Evolutionary conservation across 2,888 invertebrate genomes (phyloP), one percentile per base, ranked within the genome.

Genomic region (Strigamia crassipes): DNA sequence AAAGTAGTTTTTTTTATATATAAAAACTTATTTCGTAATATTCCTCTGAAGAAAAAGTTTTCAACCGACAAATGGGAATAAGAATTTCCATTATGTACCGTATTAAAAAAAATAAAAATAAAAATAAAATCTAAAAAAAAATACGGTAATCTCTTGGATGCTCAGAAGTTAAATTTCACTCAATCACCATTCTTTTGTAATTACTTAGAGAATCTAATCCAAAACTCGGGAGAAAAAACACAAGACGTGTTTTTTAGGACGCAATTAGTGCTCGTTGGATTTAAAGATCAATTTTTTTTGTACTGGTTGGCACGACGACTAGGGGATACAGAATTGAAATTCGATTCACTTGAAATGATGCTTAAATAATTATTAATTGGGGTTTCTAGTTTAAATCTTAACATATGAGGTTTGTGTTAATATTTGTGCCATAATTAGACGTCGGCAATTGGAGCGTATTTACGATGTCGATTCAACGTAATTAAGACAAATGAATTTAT

Each of bases 401-500:
- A 13, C 27, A 23, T 66, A 10, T 5, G n/a, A n/a, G n/a, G 3
- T 51, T 51, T 51, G 10, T 51, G 10, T 21, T 27, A 27, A 27
- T 66, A 66, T 23, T 66, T 66, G 3, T 2, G 1, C 2, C 6
- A 31, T 66, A 51, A 23, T 66, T 27, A 31, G 27, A 66, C 8
- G 27, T 66, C 27, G 66, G 31, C 23, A 66, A 66, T 27, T 66
- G 61, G 21, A n/a, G 21, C 6, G 23, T 61, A 61, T 18, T 9
- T 10, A 66, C 8, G 27, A 27, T 9, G 13, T 27, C 8, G 66
- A 66, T 66, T 66, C 21, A 31, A 27, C 1, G 8, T 66, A 66
- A 66, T 66, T 66, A 66, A 66, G 66, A 66, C 66, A 23, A 66
- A 66, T 66, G 23, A 66, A 66, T n/a, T n/a, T n/a, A n/a, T n/a